Conservation (phyloP, 2,113 vertebrate species). For the Carlito syrichta region DNA sequence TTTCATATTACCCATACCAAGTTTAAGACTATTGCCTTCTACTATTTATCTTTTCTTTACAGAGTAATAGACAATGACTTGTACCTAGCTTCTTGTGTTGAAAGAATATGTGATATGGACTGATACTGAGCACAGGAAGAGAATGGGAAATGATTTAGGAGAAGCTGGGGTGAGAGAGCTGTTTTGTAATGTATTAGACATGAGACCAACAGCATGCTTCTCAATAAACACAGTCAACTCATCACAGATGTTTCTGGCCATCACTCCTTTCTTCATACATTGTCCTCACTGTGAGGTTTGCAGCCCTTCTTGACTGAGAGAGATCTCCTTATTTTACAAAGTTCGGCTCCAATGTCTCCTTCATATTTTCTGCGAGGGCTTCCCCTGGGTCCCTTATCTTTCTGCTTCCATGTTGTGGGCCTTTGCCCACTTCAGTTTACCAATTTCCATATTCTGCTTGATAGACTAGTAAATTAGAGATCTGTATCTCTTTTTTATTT, state of each 20-base stretch:
- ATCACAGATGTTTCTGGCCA: neutral
- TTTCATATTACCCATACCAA: neutral
- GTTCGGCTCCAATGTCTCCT: neutral
- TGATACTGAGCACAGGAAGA: neutral
- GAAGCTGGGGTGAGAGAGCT: neutral
- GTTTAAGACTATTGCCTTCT: neutral
- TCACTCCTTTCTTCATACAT: neutral
- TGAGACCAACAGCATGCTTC: rapidly evolving
- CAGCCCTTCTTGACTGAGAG: neutral
- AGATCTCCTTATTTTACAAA: neutral
- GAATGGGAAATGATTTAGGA: neutral
- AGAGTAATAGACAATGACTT: neutral
- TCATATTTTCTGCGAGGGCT: neutral
- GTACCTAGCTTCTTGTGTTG: neutral
- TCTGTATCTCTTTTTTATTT: neutral
- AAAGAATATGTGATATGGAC: neutral
- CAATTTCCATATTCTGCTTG: neutral
- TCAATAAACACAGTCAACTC: too few species aligned
- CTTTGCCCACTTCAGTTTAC: neutral
- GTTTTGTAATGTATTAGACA: neutral
- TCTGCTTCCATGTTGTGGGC: neutral
- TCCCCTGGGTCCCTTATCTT: neutral
- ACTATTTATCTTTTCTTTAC: neutral
- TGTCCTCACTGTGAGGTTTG: neutral
- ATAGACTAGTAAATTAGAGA: neutral